Evolutionary conservation across 2,888 invertebrate genomes (phyloP), one percentile per base, ranked within the genome.

Genomic region (Melolontha melolontha): DNA sequence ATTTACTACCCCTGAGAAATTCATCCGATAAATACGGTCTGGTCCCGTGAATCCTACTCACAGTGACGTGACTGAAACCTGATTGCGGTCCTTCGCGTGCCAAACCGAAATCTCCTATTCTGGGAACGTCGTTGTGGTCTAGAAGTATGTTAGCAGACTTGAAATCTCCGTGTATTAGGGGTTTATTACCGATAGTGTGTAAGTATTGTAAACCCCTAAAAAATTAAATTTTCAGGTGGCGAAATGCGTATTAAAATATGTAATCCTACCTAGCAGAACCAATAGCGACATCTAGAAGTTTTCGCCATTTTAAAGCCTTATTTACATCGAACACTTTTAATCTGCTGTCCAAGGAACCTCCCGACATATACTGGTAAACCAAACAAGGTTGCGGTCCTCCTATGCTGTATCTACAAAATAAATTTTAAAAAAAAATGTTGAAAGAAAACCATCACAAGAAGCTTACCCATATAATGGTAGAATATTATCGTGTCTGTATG

Each of bases 41-140:
- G 0, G 98, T 98, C 10, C 98, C 98, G 79, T 95, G 96, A 7
- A 97, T 91, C 75, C 91, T 89, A 55, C 90, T 91, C 0, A 92
- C 91, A 89, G n/a, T n/a, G n/a, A n/a, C n/a, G n/a, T n/a, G n/a
- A n/a, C n/a, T 89, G 71, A 87, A 86, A 59, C 90, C 87, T 0
- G 86, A 86, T 29, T 87, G 86, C 0, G 91, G 89, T 0, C 91
- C 92, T 80, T 94, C 93, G 66, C 95, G 87, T 0, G 95, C 95
- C 41, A 97, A 85, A 0, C 97, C 98, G 83, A 98, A 98, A 83
- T 98, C 98, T 0, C 97, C 98, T 54, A 98, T 94, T 84, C 94
- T 93, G 0, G 98, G 95, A 78, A 92, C 92, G 70, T 92, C 89
- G 79, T 94, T 92, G 68, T 89, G 88, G 80, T 98, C 97, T 49